These are phyloP conservation scores for Cryptoprocta ferox DNA, from an alignment of 2,797 vertebrate genomes.

Conservation along the genomic window DNA sequence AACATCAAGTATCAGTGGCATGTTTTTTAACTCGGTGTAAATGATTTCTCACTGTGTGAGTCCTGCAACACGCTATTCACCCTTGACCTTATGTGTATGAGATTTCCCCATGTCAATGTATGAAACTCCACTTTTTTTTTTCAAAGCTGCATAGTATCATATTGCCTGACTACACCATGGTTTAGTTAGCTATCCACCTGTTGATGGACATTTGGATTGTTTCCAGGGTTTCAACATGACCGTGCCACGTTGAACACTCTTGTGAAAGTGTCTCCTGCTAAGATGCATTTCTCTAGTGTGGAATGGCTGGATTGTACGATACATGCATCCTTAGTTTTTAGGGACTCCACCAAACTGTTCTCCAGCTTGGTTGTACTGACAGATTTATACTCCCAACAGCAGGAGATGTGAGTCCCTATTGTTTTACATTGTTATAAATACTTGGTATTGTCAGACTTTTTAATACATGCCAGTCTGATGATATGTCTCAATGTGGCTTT, in stretches of 20 bases:
- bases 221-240: neutral
- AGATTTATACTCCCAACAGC: neutral
- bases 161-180: neutral
- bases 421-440: neutral
- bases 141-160: neutral
- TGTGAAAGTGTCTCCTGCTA: neutral
- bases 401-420: neutral
- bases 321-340: neutral
- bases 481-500: neutral
- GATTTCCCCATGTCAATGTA: neutral
- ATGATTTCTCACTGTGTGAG: neutral
- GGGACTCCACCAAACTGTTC: neutral
- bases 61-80: neutral
- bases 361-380: neutral
- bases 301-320: neutral
- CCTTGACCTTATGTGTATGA: fast-evolving
- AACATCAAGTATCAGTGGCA: neutral
- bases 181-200: neutral
- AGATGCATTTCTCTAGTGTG: neutral
- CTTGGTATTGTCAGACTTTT: neutral
- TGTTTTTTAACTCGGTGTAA: neutral
- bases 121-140: neutral
- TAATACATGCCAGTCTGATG: neutral
- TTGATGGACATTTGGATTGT: neutral
- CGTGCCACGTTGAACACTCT: neutral